Percentiles rank a stretch among this genome's conserved stretches.
phyloP scores from a whole-genome alignment of 2,113 vertebrate genomes.

The Elephantulus edwardii region DNA sequence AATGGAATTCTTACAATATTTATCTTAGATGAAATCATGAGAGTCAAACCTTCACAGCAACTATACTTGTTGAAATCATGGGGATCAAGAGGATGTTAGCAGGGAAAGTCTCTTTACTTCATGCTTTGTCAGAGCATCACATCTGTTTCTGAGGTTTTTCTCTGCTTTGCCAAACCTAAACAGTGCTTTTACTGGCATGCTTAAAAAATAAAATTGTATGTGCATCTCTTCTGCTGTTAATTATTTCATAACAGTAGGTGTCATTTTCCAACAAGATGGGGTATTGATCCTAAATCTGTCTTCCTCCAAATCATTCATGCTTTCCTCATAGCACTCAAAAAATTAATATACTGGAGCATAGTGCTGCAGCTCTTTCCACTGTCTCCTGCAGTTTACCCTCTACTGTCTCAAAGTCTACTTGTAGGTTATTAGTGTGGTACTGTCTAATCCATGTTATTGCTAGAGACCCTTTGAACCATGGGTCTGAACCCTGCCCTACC shows the following conservation, averaged over 20 bases:
- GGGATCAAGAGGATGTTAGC: background rate
- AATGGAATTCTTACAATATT: conserved; percentile 6
- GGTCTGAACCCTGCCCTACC: too few species aligned
- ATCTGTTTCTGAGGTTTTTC: background rate
- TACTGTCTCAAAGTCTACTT: conserved; percentile 2
- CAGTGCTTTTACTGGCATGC: background rate
- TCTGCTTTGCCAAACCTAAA: conserved; percentile 35
- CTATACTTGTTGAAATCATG: background rate
- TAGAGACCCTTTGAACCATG: too few species aligned
- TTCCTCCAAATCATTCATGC: background rate
- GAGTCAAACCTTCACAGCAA: background rate
- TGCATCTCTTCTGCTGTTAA: background rate
- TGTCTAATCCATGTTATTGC: conserved; percentile 26
- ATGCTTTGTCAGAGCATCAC: background rate
- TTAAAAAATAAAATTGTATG: conserved; percentile 2
- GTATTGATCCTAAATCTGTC: background rate
- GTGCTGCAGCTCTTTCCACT: conserved; percentile 30
- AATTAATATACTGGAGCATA: background rate
- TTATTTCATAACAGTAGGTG: background rate
- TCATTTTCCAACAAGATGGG: background rate
- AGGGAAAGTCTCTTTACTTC: conserved; percentile 30
- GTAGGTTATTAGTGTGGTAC: conserved; percentile 2
- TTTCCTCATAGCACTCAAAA: conserved; percentile 16
- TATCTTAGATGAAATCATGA: background rate
- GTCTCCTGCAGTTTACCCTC: background rate